phyloP scores from a whole-genome alignment of 2,113 vertebrate species.

The Chauna torquata region DNA sequence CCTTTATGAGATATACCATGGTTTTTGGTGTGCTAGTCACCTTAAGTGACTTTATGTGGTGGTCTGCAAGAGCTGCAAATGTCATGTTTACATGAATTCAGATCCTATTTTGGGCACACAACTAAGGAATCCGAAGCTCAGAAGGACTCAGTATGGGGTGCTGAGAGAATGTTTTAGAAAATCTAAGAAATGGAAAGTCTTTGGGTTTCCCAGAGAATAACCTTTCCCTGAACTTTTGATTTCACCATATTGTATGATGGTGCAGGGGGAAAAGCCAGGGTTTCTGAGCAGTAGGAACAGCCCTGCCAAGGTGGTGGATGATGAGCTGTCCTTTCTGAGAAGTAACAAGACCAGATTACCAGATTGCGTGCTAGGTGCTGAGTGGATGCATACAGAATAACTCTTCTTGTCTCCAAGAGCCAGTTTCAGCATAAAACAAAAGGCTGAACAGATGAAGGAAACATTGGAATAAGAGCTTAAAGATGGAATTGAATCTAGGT shows the following conservation, averaged over 20 bases:
- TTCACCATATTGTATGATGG: neutral
- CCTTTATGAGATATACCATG: accelerated
- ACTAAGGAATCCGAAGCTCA: neutral
- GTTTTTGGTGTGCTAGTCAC: accelerated
- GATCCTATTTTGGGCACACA: neutral
- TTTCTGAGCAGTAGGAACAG: neutral
- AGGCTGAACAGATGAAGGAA: neutral
- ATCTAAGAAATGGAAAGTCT: neutral
- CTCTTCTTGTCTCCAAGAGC: neutral
- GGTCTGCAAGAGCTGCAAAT: neutral
- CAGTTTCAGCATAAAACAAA: neutral
- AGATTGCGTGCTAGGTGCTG: accelerated
- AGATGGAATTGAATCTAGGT: neutral
- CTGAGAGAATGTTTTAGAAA: neutral
- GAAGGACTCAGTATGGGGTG: accelerated
- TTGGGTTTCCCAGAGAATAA: neutral
- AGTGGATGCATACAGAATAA: neutral
- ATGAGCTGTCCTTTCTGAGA: neutral
- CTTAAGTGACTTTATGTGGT: accelerated
- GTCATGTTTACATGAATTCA: neutral
- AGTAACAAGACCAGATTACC: accelerated
- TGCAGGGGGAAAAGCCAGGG: neutral
- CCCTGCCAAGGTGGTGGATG: neutral
- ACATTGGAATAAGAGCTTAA: neutral
- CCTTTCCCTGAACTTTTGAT: neutral